Conservation (phyloP, 2,797 vertebrate genomes). For the Poeciliopsis presidionis region DNA sequence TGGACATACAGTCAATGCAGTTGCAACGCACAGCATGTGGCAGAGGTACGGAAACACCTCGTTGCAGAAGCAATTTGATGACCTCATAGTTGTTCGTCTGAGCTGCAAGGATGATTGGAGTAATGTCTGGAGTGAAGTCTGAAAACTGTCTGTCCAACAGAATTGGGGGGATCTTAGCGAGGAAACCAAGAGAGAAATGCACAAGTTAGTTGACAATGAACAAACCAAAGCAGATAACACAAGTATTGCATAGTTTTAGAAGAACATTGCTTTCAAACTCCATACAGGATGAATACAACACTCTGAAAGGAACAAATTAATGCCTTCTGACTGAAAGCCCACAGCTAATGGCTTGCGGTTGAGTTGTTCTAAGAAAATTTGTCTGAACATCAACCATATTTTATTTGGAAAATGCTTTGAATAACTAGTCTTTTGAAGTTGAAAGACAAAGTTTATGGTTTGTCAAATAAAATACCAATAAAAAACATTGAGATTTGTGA, state of each 20-base stretch:
- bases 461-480: neutral
- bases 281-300: conserved; percentile 14
- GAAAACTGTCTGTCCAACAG: conserved; percentile 95
- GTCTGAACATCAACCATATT: neutral
- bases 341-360: conserved; percentile 67
- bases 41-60: conserved; percentile 92
- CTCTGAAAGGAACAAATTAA: conserved; percentile 35
- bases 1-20: conserved; percentile 91
- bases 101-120: conserved; percentile 95
- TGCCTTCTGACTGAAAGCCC: conserved; percentile 32
- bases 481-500: neutral
- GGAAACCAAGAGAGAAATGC: conserved; percentile 14
- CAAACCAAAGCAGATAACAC: neutral
- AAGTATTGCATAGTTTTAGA: conserved; percentile 1
- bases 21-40: conserved; percentile 95
- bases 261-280: conserved; percentile 12
- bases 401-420: neutral
- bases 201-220: conserved; percentile 5
- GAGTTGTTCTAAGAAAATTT: conserved; percentile 36
- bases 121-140: conserved; percentile 97
- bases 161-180: conserved; percentile 88
- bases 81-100: conserved; percentile 99
- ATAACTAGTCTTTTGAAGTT: neutral
- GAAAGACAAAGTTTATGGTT: neutral
- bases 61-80: conserved; percentile 94